These are phyloP conservation scores for Megaceryle torquata DNA, from an alignment of 2,113 vertebrate genomes.

Conservation along the genomic window DNA sequence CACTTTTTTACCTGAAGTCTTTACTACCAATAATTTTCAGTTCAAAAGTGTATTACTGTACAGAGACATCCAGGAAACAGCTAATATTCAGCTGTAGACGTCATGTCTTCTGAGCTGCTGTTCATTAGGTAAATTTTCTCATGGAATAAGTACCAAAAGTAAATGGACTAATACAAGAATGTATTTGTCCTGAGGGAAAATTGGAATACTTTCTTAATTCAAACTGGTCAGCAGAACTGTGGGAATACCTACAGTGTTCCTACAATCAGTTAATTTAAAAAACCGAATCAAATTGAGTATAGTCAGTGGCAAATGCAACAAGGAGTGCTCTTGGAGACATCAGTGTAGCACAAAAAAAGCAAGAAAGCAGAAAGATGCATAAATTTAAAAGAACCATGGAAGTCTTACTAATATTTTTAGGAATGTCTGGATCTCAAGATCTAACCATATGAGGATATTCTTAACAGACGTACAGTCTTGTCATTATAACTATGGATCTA, in stretches of 20 bases:
- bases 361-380: background rate
- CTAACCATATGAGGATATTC: background rate
- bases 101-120: background rate
- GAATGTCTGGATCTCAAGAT: background rate
- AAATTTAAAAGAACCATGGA: background rate
- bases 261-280: background rate
- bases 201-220: background rate
- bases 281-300: background rate
- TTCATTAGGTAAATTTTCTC: background rate
- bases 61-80: background rate
- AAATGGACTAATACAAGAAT: background rate
- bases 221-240: background rate
- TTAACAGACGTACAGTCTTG: background rate
- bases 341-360: background rate
- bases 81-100: background rate
- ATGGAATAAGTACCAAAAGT: background rate
- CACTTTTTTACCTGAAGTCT: background rate
- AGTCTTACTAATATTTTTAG: background rate
- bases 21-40: background rate
- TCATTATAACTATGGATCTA: background rate
- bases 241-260: background rate
- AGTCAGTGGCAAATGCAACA: background rate
- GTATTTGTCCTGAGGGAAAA: background rate
- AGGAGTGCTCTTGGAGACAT: background rate
- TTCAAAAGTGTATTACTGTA: background rate